Evolutionary conservation across 2,888 invertebrate genomes (phyloP).

Genomic region (Rugalucina vietnamica): DNA sequence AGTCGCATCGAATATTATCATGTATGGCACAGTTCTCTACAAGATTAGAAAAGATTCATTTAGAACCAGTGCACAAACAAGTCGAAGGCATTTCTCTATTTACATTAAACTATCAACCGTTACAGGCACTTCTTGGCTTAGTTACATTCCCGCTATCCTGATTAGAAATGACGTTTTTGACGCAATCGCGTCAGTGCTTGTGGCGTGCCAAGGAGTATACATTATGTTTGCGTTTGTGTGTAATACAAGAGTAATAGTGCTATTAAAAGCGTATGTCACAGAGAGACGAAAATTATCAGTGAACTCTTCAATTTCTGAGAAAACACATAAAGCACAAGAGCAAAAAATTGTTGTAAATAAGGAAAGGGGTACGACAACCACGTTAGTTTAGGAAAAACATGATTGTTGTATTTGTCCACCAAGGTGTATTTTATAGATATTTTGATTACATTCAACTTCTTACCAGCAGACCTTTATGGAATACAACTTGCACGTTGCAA

Average conservation of each 20-base stretch:
- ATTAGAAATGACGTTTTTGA: background rate
- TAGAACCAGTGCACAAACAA: background rate
- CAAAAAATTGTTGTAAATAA: too few species aligned
- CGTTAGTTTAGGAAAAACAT: too few species aligned
- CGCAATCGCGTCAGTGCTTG: background rate
- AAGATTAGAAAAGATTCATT: background rate
- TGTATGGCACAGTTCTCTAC: background rate
- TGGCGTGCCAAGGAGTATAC: background rate
- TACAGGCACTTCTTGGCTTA: conserved; percentile 2
- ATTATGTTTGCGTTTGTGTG: conserved; percentile 9
- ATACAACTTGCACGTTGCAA: too few species aligned
- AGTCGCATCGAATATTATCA: background rate
- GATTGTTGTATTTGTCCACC: too few species aligned
- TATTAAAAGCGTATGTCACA: background rate
- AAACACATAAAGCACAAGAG: too few species aligned
- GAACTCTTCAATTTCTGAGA: too few species aligned
- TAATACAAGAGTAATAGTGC: background rate
- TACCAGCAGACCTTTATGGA: too few species aligned
- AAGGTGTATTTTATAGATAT: too few species aligned
- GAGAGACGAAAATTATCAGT: too few species aligned
- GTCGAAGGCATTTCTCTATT: background rate
- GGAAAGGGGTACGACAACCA: too few species aligned
- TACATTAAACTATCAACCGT: conserved; percentile 7
- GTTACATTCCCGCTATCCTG: background rate
- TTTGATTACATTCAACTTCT: too few species aligned